These are phyloP conservation scores for Argyrosomus regius DNA, from an alignment of 2,797 vertebrate species.

Conservation along the genomic window DNA sequence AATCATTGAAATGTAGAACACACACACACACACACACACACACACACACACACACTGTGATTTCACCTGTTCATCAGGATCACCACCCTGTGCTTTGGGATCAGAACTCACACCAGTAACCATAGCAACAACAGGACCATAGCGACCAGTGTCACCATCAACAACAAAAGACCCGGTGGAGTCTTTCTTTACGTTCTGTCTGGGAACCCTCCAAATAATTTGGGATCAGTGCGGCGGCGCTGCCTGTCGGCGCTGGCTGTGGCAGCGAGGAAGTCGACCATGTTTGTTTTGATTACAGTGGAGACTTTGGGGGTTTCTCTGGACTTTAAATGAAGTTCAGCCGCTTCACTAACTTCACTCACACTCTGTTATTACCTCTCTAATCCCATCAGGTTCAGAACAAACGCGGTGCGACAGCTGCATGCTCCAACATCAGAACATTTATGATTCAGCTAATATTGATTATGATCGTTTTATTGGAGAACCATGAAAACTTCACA, in stretches of 20 bases:
- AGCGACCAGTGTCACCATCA: constrained; percentile 36
- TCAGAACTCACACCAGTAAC: constrained; percentile 39
- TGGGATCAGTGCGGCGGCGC: background rate
- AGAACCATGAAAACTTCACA: no score
- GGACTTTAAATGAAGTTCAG: constrained; percentile 24
- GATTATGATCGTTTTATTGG: no score
- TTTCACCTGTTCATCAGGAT: constrained; percentile 46
- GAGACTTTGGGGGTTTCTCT: constrained; percentile 35
- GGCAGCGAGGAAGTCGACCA: background rate
- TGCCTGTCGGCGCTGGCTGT: background rate
- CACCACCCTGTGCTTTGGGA: constrained; percentile 29
- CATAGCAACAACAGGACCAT: constrained; percentile 50
- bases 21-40: constrained; percentile 20
- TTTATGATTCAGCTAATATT: no score
- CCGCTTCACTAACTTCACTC: constrained; percentile 7
- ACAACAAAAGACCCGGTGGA: constrained; percentile 7
- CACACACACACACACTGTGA: constrained; percentile 3
- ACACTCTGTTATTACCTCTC: background rate
- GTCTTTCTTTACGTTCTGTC: background rate
- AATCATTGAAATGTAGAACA: constrained; percentile 30
- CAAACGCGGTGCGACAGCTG: background rate
- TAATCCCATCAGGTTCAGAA: background rate
- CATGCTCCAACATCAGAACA: no score
- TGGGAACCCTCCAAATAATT: background rate
- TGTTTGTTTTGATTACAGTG: constrained; percentile 29